A percentile compares a stretch with the other conserved stretches of the same genome.
phyloP scores from a whole-genome alignment of 2,113 vertebrate genomes.

The Archilochus colubris region DNA sequence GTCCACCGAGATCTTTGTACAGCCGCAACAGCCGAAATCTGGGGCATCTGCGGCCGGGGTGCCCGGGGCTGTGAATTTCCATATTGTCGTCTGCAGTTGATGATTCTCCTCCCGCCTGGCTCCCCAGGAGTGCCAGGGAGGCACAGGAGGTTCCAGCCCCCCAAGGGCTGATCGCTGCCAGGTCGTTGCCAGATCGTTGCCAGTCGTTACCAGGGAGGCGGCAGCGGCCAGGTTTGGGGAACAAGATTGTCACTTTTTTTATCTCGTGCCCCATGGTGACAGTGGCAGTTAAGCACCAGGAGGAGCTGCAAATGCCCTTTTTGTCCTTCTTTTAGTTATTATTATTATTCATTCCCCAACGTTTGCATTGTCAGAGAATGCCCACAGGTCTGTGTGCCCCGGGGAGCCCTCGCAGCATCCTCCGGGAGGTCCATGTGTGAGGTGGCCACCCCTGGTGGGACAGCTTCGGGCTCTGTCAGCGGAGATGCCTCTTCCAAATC shows the following conservation, averaged over 20 bases:
- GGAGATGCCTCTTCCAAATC: neutral
- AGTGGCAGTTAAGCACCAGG: fast-evolving
- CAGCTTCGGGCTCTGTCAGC: neutral
- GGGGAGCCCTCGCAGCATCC: neutral
- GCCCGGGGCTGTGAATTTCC: neutral
- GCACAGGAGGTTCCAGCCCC: neutral
- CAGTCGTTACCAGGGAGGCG: fast-evolving
- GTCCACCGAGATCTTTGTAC: neutral
- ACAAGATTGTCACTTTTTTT: neutral
- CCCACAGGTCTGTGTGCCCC: neutral
- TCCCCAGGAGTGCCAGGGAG: neutral
- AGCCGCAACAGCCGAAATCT: neutral
- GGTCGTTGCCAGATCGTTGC: too few species aligned
- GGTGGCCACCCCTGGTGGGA: fast-evolving
- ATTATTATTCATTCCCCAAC: neutral
- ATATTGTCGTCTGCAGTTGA: neutral
- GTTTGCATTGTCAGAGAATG: neutral
- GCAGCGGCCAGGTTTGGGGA: neutral
- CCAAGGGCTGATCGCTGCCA: fast-evolving
- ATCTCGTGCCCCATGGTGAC: neutral
- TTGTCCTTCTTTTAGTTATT: neutral
- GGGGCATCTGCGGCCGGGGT: neutral
- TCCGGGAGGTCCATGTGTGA: fast-evolving
- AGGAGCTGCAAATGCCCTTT: neutral
- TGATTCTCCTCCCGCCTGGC: neutral